Evolutionary conservation across 2,113 vertebrate genomes (phyloP).

Genomic region (Peromyscus californicus): DNA sequence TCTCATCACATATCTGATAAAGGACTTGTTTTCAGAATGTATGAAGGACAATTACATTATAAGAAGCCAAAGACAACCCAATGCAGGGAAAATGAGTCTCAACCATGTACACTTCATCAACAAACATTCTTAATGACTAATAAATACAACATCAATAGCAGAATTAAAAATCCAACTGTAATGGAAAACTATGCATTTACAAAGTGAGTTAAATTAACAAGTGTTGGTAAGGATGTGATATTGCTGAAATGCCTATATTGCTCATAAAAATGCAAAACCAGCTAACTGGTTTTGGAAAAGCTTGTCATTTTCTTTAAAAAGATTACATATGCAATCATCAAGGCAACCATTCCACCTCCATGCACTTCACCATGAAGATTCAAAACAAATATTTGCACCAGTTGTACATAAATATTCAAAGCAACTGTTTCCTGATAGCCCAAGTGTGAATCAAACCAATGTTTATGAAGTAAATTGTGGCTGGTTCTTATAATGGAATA

Average conservation of each 20-base stretch:
- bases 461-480: not conserved
- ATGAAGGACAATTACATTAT: not conserved
- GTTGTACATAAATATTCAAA: not conserved
- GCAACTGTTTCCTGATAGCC: not conserved
- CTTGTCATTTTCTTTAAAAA: not conserved
- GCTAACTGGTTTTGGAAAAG: not conserved
- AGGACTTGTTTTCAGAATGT: not conserved
- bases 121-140: not conserved
- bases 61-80: not conserved
- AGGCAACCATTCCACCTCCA: not conserved
- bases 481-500: not conserved
- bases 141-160: not conserved
- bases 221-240: not conserved
- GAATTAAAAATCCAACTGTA: not conserved
- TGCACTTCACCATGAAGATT: not conserved
- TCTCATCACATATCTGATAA: not conserved
- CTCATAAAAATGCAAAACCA: not conserved
- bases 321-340: not conserved
- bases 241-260: not conserved
- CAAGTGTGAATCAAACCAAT: conserved; percentile 28
- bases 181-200: not conserved
- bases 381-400: not conserved
- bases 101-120: not conserved
- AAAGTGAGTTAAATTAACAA: conserved; percentile 2
- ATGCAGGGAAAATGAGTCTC: not conserved